Evolutionary conservation across 2,797 vertebrate genomes (phyloP).

Genomic region (Zalophus californianus): DNA sequence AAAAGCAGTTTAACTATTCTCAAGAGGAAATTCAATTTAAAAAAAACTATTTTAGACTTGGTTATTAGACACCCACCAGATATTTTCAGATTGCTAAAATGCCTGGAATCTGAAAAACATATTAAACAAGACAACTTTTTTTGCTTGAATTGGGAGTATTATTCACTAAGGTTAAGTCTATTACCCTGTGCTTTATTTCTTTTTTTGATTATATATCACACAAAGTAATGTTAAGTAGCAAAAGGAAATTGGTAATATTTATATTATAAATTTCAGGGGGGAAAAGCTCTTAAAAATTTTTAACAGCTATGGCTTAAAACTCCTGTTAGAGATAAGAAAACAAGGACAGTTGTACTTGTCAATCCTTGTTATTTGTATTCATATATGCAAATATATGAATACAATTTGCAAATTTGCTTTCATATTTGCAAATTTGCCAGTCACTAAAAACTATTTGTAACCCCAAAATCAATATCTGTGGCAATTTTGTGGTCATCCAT

Average conservation of each 20-base stretch:
- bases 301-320: not conserved
- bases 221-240: constrained; percentile 37
- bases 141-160: constrained; percentile 42
- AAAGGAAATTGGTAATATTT: constrained; percentile 55
- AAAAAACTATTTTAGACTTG: constrained; percentile 63
- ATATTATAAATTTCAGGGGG: not conserved
- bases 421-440: not conserved
- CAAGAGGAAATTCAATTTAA: constrained; percentile 52
- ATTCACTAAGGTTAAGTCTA: constrained; percentile 52
- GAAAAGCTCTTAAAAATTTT: constrained; percentile 38
- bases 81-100: constrained; percentile 65
- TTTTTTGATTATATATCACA: constrained; percentile 59
- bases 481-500: not conserved
- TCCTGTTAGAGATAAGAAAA: constrained; percentile 41
- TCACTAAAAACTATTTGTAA: constrained; percentile 49
- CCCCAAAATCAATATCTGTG: not conserved
- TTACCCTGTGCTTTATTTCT: constrained; percentile 27
- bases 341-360: not conserved
- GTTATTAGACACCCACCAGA: constrained; percentile 32
- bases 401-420: too few relatives aligned
- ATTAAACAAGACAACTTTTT: constrained; percentile 27
- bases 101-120: constrained; percentile 59
- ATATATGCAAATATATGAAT: not conserved
- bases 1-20: constrained; percentile 64
- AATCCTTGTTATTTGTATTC: constrained; percentile 6